A percentile compares a stretch with the other conserved stretches of the same genome.
phyloP scores from a whole-genome alignment of 1,140 invertebrate species.

The Hyles vespertilio region DNA sequence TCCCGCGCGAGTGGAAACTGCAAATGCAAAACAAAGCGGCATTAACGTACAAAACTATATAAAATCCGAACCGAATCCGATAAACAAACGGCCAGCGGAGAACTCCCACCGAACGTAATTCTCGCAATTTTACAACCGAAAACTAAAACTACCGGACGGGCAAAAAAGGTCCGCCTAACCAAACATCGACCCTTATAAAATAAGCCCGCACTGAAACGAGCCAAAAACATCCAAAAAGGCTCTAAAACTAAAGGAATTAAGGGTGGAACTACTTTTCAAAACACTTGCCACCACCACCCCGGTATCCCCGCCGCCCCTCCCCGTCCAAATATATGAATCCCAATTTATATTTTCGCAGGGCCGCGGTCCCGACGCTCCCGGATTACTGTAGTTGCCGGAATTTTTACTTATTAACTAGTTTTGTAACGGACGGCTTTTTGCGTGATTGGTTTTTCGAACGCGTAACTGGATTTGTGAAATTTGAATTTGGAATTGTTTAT shows the following conservation, averaged over 20 bases:
- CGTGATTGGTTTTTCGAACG: too few species aligned
- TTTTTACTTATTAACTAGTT: too few species aligned
- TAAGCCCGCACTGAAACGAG: constrained; percentile 34
- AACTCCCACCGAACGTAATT: constrained; percentile 48
- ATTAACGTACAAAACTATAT: not conserved
- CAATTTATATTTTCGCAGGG: constrained; percentile 69
- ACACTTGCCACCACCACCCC: constrained; percentile 42
- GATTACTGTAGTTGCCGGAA: too few species aligned
- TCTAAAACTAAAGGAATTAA: constrained; percentile 74
- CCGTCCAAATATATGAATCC: constrained; percentile 68
- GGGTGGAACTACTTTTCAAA: constrained; percentile 72
- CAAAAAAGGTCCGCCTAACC: constrained; percentile 71
- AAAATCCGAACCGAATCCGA: constrained; percentile 5
- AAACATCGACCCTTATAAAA: constrained; percentile 72
- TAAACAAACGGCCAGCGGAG: constrained; percentile 21
- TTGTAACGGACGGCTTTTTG: too few species aligned
- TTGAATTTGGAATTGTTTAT: too few species aligned
- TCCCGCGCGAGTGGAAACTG: not conserved
- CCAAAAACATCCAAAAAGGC: constrained; percentile 71
- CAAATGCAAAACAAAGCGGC: not conserved
- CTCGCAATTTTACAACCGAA: constrained; percentile 35
- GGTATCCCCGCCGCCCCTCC: not conserved
- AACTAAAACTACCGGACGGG: constrained; percentile 57
- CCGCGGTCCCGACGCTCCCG: too few species aligned
- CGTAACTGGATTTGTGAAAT: too few species aligned